These are phyloP conservation scores for Napeogenes inachia DNA, from an alignment of 2,888 invertebrate genomes.

Conservation along the genomic window DNA sequence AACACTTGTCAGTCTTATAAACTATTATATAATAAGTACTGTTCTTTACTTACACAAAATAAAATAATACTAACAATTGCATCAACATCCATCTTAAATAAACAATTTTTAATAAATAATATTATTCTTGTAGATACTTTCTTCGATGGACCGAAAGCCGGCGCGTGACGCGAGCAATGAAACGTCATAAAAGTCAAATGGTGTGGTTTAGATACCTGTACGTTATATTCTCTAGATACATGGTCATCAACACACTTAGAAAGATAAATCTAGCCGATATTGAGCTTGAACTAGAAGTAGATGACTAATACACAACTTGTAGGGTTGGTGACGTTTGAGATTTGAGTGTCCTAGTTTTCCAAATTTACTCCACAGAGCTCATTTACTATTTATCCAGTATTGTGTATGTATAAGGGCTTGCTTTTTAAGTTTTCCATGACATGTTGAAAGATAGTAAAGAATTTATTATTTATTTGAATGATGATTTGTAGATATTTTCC, in stretches of 20 bases:
- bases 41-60: no score
- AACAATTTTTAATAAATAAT: not conserved
- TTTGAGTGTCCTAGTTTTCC: no score
- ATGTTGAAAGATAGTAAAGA: not conserved
- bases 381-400: not conserved
- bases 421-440: not conserved
- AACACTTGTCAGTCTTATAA: no score
- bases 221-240: conserved; percentile 91
- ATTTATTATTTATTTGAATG: not conserved
- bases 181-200: conserved; percentile 91
- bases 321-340: no score
- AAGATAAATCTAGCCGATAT: conserved; percentile 85
- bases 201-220: conserved; percentile 96
- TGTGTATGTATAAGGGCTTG: not conserved
- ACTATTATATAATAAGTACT: no score
- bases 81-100: not conserved
- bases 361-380: not conserved
- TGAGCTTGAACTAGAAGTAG: conserved; percentile 85
- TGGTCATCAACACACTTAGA: conserved; percentile 91
- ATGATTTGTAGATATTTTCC: not conserved
- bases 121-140: conserved; percentile 75
- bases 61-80: not conserved
- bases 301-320: conserved; percentile 55
- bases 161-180: conserved; percentile 86
- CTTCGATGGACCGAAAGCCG: conserved; percentile 79